These are phyloP conservation scores for Parasteatoda tepidariorum DNA, from an alignment of 1,140 invertebrate species.

Conservation along the genomic window DNA sequence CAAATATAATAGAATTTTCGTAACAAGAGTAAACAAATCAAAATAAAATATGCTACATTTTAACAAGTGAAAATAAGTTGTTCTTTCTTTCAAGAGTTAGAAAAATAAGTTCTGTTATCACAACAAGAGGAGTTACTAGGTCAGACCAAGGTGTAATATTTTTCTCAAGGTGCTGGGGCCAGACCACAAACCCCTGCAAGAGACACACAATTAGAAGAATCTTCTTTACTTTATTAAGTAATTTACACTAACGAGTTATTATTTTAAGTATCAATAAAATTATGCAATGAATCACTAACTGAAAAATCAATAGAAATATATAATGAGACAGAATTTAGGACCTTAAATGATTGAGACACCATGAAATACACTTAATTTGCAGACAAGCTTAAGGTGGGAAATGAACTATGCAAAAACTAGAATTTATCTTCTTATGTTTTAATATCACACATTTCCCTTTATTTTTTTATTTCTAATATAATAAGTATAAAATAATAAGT, in stretches of 20 bases:
- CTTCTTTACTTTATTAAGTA: background rate
- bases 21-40: too few relatives aligned
- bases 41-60: too few relatives aligned
- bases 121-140: background rate
- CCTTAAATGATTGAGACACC: background rate
- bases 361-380: background rate
- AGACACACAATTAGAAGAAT: background rate
- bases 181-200: conserved; percentile 12
- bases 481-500: too few relatives aligned
- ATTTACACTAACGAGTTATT: background rate
- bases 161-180: conserved; percentile 19
- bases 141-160: conserved; percentile 3
- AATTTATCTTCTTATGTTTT: too few relatives aligned
- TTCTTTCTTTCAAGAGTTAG: too few relatives aligned
- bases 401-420: too few relatives aligned
- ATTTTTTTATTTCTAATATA: too few relatives aligned
- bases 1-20: too few relatives aligned
- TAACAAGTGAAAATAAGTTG: too few relatives aligned
- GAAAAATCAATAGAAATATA: background rate
- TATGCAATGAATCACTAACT: background rate
- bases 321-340: background rate
- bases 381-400: background rate
- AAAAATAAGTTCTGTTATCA: too few relatives aligned
- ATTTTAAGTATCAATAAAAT: background rate
- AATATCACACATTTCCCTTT: too few relatives aligned